phyloP scores from a whole-genome alignment of 1,140 invertebrate genomes.

The Atta cephalotes region DNA sequence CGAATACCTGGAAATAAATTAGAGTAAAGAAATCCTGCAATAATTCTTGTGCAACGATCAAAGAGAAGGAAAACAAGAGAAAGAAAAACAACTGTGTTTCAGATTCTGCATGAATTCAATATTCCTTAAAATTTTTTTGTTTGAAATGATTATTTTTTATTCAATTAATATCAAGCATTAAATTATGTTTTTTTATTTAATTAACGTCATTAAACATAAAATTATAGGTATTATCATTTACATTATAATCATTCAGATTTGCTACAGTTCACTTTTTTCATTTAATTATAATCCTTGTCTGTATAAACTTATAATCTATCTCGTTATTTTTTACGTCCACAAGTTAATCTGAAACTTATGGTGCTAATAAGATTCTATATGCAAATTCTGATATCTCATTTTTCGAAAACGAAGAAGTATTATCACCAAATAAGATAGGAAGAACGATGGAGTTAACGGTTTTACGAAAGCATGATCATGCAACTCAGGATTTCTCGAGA shows the following conservation, averaged over 20 bases:
- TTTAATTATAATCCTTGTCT: background rate
- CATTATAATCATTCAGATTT: background rate
- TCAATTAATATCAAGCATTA: background rate
- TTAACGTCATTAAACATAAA: background rate
- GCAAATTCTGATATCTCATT: background rate
- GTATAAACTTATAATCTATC: background rate
- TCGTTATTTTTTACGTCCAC: background rate
- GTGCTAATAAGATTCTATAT: background rate
- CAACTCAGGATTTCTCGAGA: conserved; percentile 32
- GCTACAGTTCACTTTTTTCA: background rate
- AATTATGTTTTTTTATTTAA: background rate
- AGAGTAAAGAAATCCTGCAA: conserved; percentile 17
- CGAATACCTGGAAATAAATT: conserved; percentile 34
- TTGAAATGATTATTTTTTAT: background rate
- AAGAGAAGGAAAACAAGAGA: background rate
- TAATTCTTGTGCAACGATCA: conserved; percentile 13
- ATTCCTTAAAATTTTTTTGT: background rate
- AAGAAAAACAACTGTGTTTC: background rate
- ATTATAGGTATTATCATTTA: too few relatives aligned
- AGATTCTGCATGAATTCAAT: background rate
- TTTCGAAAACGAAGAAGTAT: conserved; percentile 1
- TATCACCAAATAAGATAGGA: conserved; percentile 11
- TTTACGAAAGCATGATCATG: conserved; percentile 51
- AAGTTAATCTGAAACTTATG: background rate
- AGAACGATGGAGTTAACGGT: conserved; percentile 22